phyloP scores from a whole-genome alignment of 2,888 invertebrate genomes.

The Cantharis rustica region DNA sequence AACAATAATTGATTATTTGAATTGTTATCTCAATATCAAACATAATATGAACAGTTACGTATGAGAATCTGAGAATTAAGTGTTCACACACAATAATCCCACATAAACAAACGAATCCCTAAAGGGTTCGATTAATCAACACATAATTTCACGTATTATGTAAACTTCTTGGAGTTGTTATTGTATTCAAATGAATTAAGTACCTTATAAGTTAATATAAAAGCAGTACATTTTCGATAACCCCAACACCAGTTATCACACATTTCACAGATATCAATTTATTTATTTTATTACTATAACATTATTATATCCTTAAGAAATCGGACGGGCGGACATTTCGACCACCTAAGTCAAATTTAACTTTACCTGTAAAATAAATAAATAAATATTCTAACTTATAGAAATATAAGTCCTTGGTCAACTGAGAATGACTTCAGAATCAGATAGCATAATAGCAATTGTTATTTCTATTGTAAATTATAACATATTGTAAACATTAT shows the following conservation, averaged over 20 bases:
- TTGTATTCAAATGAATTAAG: neutral
- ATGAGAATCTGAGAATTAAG: neutral
- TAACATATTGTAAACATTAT: no score
- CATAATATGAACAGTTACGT: neutral
- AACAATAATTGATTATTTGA: neutral
- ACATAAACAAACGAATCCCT: neutral
- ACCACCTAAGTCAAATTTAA: no score
- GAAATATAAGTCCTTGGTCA: no score
- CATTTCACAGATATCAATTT: neutral
- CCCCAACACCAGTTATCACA: neutral
- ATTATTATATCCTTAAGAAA: no score
- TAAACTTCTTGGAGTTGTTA: neutral
- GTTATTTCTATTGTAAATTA: no score
- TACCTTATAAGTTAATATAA: neutral
- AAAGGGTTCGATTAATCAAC: neutral
- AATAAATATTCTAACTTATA: no score
- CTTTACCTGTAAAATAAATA: no score
- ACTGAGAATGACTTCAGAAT: no score
- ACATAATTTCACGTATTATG: neutral
- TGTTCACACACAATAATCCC: neutral
- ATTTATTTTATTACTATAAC: neutral
- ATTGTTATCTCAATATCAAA: neutral
- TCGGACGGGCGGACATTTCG: no score
- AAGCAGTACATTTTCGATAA: neutral
- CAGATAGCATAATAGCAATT: no score